These are phyloP conservation scores for Chalcosyrphus nemorum DNA, from an alignment of 2,888 invertebrate genomes.

Conservation along the genomic window DNA sequence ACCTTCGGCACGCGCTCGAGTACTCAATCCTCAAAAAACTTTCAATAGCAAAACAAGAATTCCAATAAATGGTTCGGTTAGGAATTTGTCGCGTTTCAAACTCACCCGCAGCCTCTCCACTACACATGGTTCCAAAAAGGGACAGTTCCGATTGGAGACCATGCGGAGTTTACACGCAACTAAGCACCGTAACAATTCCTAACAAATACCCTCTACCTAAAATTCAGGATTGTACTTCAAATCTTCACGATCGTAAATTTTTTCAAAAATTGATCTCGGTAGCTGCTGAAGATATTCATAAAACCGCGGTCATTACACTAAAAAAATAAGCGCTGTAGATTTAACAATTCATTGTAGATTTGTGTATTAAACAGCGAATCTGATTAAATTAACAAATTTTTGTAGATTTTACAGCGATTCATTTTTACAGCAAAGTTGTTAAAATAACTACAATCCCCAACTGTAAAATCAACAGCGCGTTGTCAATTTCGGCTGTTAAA, in stretches of 20 bases:
- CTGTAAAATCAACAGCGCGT: no score
- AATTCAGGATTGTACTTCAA: constrained; percentile 3
- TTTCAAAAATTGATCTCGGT: constrained; percentile 34
- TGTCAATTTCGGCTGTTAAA: no score
- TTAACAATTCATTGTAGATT: no score
- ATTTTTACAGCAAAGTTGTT: no score
- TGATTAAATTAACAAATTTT: no score
- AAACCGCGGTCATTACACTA: not conserved
- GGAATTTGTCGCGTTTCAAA: constrained; percentile 72
- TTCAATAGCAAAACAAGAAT: constrained; percentile 71
- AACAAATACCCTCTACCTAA: constrained; percentile 30
- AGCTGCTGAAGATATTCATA: not conserved
- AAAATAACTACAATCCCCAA: no score
- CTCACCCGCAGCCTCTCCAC: constrained; percentile 74
- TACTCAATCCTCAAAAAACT: constrained; percentile 73
- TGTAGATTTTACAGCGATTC: no score
- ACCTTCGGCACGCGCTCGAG: constrained; percentile 46
- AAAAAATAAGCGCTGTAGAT: no score
- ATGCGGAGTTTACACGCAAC: not conserved
- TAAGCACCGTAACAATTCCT: constrained; percentile 7
- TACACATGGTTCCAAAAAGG: constrained; percentile 74
- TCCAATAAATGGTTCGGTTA: constrained; percentile 69
- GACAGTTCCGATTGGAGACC: not conserved
- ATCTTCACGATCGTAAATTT: constrained; percentile 1
- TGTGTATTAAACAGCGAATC: no score